phyloP scores from a whole-genome alignment of 2,888 invertebrate species.

The Clusia tigrina region DNA sequence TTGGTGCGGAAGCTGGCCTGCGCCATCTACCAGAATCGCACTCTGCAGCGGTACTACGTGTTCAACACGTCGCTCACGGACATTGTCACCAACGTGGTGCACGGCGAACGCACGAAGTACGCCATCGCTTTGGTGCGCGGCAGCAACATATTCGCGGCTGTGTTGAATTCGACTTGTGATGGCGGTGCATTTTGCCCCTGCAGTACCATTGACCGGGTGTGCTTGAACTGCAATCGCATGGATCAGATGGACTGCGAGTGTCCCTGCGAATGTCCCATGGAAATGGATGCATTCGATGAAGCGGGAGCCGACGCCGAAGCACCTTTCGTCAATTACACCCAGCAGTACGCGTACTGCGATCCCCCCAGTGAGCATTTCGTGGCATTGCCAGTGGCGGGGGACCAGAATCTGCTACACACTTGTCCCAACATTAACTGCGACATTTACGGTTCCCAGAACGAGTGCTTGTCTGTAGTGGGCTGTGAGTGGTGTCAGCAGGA shows the following conservation, averaged over 20 bases:
- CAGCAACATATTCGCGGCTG: conserved; percentile 88
- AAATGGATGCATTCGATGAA: conserved; percentile 38
- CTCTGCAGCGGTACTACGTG: conserved; percentile 80
- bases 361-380: conserved; percentile 54
- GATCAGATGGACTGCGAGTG: conserved; percentile 95
- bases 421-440: conserved; percentile 78
- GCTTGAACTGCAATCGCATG: conserved; percentile 92
- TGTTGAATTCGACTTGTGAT: conserved; percentile 88
- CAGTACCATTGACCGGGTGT: conserved; percentile 85
- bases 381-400: conserved; percentile 61
- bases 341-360: conserved; percentile 57
- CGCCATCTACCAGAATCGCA: conserved; percentile 84
- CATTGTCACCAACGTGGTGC: conserved; percentile 82
- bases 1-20: conserved; percentile 86
- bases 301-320: conserved; percentile 19
- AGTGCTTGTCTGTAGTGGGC: conserved; percentile 78
- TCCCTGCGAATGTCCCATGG: conserved; percentile 86
- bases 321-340: conserved; percentile 48
- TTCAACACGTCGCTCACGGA: conserved; percentile 82
- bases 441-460: conserved; percentile 69
- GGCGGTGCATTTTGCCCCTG: conserved; percentile 90
- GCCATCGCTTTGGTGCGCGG: conserved; percentile 81
- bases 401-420: conserved; percentile 68
- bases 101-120: conserved; percentile 88
- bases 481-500: conserved; percentile 93